Evolutionary conservation across 2,888 invertebrate species (phyloP).

Genomic region (Helobdella robusta): DNA sequence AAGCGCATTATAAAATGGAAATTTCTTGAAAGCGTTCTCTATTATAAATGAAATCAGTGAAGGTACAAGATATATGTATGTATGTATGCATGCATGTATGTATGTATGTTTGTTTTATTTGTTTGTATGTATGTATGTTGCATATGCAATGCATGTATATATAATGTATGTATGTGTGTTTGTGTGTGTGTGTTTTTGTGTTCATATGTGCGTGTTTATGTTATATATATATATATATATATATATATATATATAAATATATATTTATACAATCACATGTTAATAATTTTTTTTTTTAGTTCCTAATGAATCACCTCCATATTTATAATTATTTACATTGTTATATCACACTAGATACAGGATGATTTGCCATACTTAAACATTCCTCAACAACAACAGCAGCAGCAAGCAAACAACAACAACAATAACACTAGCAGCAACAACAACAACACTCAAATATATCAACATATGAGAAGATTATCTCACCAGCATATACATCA

Average conservation of each 20-base stretch:
- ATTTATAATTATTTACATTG: too few relatives aligned
- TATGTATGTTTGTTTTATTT: not conserved
- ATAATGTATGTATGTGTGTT: not conserved
- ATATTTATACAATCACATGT: too few relatives aligned
- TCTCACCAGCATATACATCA: slow-evolving; percentile 1
- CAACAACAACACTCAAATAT: slow-evolving; percentile 2
- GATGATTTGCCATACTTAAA: slow-evolving; percentile 42
- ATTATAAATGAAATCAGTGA: too few relatives aligned
- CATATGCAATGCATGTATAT: too few relatives aligned
- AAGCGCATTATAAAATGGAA: not conserved
- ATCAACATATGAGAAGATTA: too few relatives aligned
- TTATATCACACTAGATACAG: too few relatives aligned
- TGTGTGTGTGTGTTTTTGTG: not conserved
- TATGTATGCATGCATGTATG: slow-evolving; percentile 3
- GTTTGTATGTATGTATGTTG: not conserved
- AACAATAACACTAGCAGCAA: slow-evolving; percentile 12
- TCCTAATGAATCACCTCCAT: too few relatives aligned
- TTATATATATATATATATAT: slow-evolving; percentile 5
- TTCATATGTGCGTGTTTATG: not conserved
- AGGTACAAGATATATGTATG: not conserved
- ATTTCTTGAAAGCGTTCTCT: not conserved
- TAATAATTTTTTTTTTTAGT: too few relatives aligned
- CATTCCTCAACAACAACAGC: slow-evolving; percentile 33
- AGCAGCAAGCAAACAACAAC: not conserved
- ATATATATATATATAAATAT: slow-evolving; percentile 24